Evolutionary conservation across 2,888 invertebrate genomes (phyloP).

Genomic region (Heteromurus nitidus): DNA sequence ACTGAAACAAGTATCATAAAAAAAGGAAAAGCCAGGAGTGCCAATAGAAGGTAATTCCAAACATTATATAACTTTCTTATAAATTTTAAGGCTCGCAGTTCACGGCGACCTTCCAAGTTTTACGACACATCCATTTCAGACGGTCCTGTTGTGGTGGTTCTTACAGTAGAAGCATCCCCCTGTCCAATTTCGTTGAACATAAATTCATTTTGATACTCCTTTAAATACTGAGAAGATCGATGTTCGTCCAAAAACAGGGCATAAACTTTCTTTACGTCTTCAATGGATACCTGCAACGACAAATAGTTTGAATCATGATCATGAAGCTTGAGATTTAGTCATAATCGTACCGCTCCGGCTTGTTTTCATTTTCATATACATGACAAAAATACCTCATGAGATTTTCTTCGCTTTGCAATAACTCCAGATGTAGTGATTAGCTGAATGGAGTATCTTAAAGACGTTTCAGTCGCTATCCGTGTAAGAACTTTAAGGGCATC

Average conservation of each 20-base stretch:
- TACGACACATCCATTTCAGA: constrained; percentile 48
- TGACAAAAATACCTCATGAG: constrained; percentile 87
- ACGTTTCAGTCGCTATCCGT: constrained; percentile 93
- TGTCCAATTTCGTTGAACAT: constrained; percentile 82
- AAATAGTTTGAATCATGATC: too few relatives aligned
- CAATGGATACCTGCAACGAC: constrained; percentile 84
- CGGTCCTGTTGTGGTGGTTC: constrained; percentile 1
- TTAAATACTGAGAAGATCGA: constrained; percentile 93
- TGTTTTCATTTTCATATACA: too few relatives aligned
- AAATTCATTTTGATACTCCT: constrained; percentile 96
- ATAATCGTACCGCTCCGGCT: too few relatives aligned
- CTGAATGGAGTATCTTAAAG: constrained; percentile 97
- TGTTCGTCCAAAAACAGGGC: constrained; percentile 95
- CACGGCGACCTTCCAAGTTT: neutral
- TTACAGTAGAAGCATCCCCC: constrained; percentile 41
- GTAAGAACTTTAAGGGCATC: constrained; percentile 94
- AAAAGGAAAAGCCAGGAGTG: too few relatives aligned
- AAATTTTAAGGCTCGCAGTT: neutral
- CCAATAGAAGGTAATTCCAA: too few relatives aligned
- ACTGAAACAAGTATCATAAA: neutral
- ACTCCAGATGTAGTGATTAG: constrained; percentile 96
- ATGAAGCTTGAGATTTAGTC: too few relatives aligned
- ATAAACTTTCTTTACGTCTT: constrained; percentile 96
- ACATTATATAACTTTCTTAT: neutral
- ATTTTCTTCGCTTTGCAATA: constrained; percentile 93